Evolutionary conservation across 2,797 vertebrate species (phyloP), one percentile per base, ranked within the genome.

Genomic region (Melopsittacus undulatus): DNA sequence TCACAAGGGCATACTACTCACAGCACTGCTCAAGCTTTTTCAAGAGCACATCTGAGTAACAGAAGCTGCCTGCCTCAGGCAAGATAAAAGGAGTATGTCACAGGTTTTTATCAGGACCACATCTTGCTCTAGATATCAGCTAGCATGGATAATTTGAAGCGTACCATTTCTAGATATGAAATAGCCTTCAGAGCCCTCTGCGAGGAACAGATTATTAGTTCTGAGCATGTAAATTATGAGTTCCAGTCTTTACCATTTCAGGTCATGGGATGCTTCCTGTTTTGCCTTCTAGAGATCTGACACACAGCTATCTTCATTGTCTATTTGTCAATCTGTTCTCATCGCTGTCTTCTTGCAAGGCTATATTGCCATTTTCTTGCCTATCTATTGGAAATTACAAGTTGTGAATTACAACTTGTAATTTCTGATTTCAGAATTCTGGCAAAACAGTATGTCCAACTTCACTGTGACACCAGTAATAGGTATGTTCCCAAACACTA

Each of bases 381-480:
- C 22, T 63, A 38, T 36, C 5, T 66, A 3, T 45, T 7, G 2
- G 16, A n/a, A 91, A 42, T 43, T 36, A 29, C 15, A 30, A n/a
- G 9, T 14, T 62, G 18, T 54, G 36, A 57, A 57, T 24, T 34
- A 24, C n/a, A 34, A 34, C 14, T 57, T 34, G 21, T 23, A 57
- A 57, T 57, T 34, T 34, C 22, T 34, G n/a, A 57, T 4, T 87
- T 43, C 19, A 78, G 67, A 78, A 87, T 87, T 94, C 66, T 68
- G 36, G 15, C 52, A 57, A 77, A 52, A 5, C 18, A 83, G 17
- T 10, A 52, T 19, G 12, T 59, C 29, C 56, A 57, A 1, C 16
- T 63, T 79, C 1, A 0, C 8, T 34, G 21, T 48, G 38, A 54
- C 23, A 23, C 62, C 43, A 84, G 23, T 38, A 49, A 48, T 0